Evolutionary conservation across 1,140 invertebrate species (phyloP).

Genomic region (Ostrea edulis): DNA sequence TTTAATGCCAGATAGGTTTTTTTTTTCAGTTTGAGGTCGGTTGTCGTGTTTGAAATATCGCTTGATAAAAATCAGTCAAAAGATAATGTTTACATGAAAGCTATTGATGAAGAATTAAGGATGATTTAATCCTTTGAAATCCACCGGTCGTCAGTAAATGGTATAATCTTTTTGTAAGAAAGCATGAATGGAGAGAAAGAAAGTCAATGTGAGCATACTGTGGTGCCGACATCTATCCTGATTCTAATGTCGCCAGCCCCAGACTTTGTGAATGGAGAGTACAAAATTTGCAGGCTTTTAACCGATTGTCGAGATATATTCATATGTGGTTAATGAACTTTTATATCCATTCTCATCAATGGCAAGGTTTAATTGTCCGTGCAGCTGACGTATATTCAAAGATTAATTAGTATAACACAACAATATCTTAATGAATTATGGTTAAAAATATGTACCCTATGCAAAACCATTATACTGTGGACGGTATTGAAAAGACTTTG

Average conservation of each 20-base stretch:
- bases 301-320: neutral
- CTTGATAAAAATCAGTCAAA: conserved; percentile 33
- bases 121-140: neutral
- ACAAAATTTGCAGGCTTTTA: neutral
- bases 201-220: neutral
- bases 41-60: neutral
- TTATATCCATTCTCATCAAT: neutral
- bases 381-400: neutral
- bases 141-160: neutral
- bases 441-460: too few species aligned
- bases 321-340: neutral
- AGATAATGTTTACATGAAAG: neutral
- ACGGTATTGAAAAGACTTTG: too few species aligned
- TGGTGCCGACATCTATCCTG: neutral
- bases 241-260: neutral
- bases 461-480: too few species aligned
- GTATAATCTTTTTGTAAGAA: neutral
- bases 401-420: neutral
- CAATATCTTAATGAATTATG: neutral
- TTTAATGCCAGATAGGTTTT: neutral
- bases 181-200: neutral
- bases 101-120: conserved; percentile 7
- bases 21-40: neutral
- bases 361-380: neutral
- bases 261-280: neutral